A percentile compares a stretch with the other conserved stretches of the same genome.
Evolutionary conservation across 2,888 invertebrate genomes (phyloP).

Genomic region (Machimus atricapillus): DNA sequence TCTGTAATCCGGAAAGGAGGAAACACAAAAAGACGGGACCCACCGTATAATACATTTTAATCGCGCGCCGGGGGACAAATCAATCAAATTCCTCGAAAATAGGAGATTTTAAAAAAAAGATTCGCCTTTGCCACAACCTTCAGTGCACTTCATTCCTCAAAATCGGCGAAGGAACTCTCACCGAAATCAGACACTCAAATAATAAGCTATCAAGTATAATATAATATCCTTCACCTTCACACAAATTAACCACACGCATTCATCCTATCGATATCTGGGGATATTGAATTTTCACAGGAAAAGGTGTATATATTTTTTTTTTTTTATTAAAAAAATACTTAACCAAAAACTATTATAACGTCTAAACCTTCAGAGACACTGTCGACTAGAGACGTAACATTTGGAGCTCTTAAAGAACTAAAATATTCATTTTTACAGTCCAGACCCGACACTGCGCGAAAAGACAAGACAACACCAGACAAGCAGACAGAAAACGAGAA

Average conservation of each 20-base stretch:
- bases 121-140: background rate
- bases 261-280: background rate
- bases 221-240: too few species aligned
- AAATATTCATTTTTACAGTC: background rate
- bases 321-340: background rate
- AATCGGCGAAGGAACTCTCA: background rate
- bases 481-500: background rate
- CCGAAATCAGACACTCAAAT: background rate
- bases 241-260: background rate
- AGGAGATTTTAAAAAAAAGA: background rate
- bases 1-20: conserved; percentile 12
- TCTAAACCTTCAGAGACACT: background rate
- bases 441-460: background rate
- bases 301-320: background rate
- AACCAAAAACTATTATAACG: background rate
- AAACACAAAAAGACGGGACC: background rate
- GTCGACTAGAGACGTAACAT: background rate
- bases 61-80: background rate
- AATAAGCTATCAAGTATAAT: too few species aligned
- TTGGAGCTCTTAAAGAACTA: background rate
- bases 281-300: background rate
- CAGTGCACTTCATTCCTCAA: conserved; percentile 6
- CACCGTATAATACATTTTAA: background rate
- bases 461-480: background rate
- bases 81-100: background rate